These are phyloP conservation scores for Machimus rusticus DNA, from an alignment of 2,888 invertebrate genomes.

Conservation along the genomic window DNA sequence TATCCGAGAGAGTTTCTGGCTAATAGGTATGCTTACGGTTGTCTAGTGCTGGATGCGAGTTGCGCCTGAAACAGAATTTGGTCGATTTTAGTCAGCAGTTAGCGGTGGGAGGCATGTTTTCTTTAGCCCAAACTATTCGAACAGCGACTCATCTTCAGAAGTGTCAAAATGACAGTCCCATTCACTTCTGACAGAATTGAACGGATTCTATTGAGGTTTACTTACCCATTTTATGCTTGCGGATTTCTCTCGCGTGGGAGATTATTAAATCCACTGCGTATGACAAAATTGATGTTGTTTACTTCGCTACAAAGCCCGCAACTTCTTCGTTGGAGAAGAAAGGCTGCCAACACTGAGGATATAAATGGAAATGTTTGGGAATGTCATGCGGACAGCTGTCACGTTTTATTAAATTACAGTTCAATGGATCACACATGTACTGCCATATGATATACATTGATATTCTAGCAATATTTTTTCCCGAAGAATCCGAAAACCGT, in stretches of 20 bases:
- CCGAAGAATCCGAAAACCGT: neutral
- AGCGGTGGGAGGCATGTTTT: neutral
- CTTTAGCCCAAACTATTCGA: neutral
- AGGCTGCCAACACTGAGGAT: neutral
- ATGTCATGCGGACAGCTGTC: neutral
- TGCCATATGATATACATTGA: neutral
- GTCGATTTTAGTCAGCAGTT: neutral
- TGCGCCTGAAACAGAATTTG: neutral
- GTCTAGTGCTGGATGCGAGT: neutral
- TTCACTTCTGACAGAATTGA: neutral
- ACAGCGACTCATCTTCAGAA: neutral
- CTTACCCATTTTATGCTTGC: conserved; percentile 21
- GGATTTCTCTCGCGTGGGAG: neutral
- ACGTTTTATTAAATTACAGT: neutral
- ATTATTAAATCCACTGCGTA: neutral
- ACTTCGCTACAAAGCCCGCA: neutral
- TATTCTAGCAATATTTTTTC: neutral
- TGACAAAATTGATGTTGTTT: neutral
- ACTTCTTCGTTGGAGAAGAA: conserved; percentile 6
- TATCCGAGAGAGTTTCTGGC: neutral
- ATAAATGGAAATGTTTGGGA: neutral
- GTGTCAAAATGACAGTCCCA: neutral
- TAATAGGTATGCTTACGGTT: neutral
- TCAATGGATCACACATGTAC: neutral
- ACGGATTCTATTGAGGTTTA: neutral